Base-by-base conservation (phyloP, 1,140 invertebrate genomes). In the Drosophila pandora region DNA sequence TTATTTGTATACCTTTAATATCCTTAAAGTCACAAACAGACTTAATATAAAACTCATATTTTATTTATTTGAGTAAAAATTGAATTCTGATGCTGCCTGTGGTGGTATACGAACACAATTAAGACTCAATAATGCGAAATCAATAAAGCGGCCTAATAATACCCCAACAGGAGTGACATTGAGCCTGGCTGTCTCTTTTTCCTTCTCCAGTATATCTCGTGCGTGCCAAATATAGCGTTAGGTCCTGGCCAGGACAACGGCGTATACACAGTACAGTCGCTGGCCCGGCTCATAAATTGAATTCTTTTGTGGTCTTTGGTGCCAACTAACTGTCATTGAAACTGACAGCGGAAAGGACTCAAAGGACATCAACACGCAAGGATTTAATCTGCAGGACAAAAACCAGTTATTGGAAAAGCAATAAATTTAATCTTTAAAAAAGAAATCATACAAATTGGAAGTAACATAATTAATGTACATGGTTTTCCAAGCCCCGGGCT, bases 171-270 rank as follows among this genome's bases (percentile, higher is more conserved):
- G 43, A 70, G 34, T 13, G 73, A 55, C 52, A 52, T 50, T 30
- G 37, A 43, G 43, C 23, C 28, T 13, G 49, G 7, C 37, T 39
- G 8, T 23, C 10, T 7, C 30, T 23, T 13, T 21, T 17, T 10
- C 17, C 13, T 30, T 32, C 62, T 65, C 32, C 32, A 23, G 13
- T 52, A 53, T 67, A 60, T 61, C 39, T 49, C 47, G 58, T 82
- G 78, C 78, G 83, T 88, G 83, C 79, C 79, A 87, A 87, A 88
- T 87, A 88, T 87, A 87, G 83, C 79, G 48, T 17, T 56, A 78
- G 78, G 83, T 68, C 82, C 83, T 87, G 82, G 57, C 58, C 28
- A 67, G 56, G 21, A 45, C 32, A 62, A 37, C 34, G 12, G 34
- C 2, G 10, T 23, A 69, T 45, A 54, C 59, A 50, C 32, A 61